phyloP scores from a whole-genome alignment of 2,888 invertebrate species.

The Spodoptera exigua region DNA sequence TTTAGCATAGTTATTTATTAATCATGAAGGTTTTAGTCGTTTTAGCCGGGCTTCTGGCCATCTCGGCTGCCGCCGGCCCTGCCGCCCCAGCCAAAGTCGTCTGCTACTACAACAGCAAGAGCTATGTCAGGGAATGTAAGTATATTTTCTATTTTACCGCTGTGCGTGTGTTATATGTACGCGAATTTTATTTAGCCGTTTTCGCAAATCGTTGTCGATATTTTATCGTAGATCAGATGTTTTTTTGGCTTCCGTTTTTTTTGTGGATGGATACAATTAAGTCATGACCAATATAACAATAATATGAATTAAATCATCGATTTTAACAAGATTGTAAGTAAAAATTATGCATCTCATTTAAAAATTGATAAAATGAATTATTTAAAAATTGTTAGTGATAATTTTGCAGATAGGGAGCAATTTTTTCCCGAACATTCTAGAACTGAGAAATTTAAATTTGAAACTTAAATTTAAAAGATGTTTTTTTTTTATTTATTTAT shows the following conservation, averaged over 20 bases:
- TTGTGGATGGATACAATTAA: too few relatives aligned
- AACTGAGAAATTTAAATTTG: too few relatives aligned
- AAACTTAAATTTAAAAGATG: too few relatives aligned
- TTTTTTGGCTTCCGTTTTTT: not conserved
- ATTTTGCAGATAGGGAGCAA: too few relatives aligned
- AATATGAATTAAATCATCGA: too few relatives aligned
- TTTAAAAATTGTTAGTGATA: too few relatives aligned
- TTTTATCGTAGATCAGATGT: not conserved
- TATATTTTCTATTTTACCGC: slow-evolving; percentile 61
- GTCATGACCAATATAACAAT: too few relatives aligned
- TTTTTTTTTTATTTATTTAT: too few relatives aligned
- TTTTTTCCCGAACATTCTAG: too few relatives aligned
- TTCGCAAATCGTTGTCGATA: slow-evolving; percentile 45
- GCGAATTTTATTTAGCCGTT: slow-evolving; percentile 57
- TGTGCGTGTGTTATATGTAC: slow-evolving; percentile 59
- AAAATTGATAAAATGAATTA: too few relatives aligned
- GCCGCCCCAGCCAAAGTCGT: slow-evolving; percentile 89
- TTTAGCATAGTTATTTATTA: slow-evolving; percentile 51
- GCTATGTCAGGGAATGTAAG: slow-evolving; percentile 92
- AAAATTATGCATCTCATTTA: too few relatives aligned
- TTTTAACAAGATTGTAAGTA: too few relatives aligned
- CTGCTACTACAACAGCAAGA: slow-evolving; percentile 93
- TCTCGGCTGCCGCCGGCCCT: slow-evolving; percentile 75
- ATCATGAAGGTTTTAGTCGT: slow-evolving; percentile 74
- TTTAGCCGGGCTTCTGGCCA: slow-evolving; percentile 74